These are phyloP conservation scores for Amphipoea lucens DNA, from an alignment of 2,888 invertebrate species.

Conservation along the genomic window DNA sequence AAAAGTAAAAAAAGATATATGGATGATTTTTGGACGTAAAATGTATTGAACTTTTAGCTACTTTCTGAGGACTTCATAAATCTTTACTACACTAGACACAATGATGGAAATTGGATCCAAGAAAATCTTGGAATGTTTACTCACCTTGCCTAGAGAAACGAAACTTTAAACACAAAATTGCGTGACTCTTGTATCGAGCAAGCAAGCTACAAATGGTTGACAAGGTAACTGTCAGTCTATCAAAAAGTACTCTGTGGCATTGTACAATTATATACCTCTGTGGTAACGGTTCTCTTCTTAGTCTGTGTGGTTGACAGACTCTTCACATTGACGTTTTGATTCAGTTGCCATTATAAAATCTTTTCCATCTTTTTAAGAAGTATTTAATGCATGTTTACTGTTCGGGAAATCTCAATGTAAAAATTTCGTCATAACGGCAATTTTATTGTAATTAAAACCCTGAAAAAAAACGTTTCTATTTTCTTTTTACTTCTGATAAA, in stretches of 20 bases:
- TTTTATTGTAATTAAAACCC: not conserved
- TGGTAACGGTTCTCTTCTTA: too few relatives aligned
- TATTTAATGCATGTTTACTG: not conserved
- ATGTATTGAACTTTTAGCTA: not conserved
- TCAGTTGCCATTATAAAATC: conserved; percentile 12
- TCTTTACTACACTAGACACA: not conserved
- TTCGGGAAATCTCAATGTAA: not conserved
- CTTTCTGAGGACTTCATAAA: not conserved
- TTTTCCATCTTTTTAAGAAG: not conserved
- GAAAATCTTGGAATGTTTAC: not conserved
- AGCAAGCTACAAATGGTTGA: conserved; percentile 6
- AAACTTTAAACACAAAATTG: conserved; percentile 1
- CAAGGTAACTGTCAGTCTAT: not conserved
- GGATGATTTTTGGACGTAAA: not conserved
- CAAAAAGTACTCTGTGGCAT: too few relatives aligned
- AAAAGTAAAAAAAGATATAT: not conserved
- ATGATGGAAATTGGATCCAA: not conserved
- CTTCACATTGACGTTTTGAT: conserved; percentile 14
- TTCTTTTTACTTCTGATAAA: not conserved
- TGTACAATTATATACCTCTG: too few relatives aligned
- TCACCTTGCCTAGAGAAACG: conserved; percentile 1
- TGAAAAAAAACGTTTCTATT: not conserved
- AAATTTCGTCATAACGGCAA: not conserved
- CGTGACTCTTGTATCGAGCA: conserved; percentile 7
- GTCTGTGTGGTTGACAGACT: too few relatives aligned